Base-by-base conservation (phyloP, 1,140 invertebrate species). In the Caligus rogercresseyi region DNA sequence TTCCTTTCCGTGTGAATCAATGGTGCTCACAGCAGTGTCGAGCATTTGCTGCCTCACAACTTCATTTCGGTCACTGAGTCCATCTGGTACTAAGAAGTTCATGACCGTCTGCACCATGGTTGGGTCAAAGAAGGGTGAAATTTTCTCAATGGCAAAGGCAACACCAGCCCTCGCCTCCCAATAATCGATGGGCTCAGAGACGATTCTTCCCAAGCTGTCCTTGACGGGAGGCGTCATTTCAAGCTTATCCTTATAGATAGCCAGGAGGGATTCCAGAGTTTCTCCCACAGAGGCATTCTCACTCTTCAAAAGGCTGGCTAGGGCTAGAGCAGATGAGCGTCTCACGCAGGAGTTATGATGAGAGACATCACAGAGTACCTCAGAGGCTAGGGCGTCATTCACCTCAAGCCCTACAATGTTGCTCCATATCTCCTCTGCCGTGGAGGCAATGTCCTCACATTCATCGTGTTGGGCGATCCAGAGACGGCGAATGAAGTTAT, bases 41-140 rank as follows among this genome's bases (percentile, higher is more conserved):
- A 96, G 76, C 92, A 98, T 97, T 71, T 89, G 82, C 21, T 80
- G 82, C 19, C 89, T 78, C 2, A 98, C 94, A 16, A 79, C 76
- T 65, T 82, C 78, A 71, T 84, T 80, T 18, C 90, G 78, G 76
- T 98, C 94, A 2, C 83, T 83, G 2, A 99, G 77, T 1, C 87
- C 89, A 54, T 81, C 80, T 0, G 83, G 80, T 11, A 98, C 89
- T 73, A 93, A 90, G 75, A 81, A 80, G n/a, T 87, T 88, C 65
- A 81, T 78, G 62, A 91, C 82, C 4, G 89, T 75, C 52, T 74
- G 73, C 11, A 80, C 77, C 31, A 94, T 81, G 26, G 80, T 76
- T 18, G 81, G 78, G 0, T 82, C 72, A 2, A 78, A 78, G 4
- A 93, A 75, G 7, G 81, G 79, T 7, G 85, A 84, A 63, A 91